These are phyloP conservation scores for Babylonia areolata DNA, from an alignment of 1,140 invertebrate species.

Conservation along the genomic window DNA sequence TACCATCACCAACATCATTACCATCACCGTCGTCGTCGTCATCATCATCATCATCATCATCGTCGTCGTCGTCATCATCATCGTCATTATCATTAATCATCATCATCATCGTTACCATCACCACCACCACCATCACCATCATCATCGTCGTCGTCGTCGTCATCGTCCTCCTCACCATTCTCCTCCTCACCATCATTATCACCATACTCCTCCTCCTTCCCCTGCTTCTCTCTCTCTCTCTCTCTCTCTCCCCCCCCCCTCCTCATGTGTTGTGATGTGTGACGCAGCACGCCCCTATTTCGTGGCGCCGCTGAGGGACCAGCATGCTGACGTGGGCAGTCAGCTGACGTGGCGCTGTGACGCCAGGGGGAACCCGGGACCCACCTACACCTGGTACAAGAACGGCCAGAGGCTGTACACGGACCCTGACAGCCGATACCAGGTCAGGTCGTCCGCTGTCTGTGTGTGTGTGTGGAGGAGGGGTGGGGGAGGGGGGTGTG, in stretches of 20 bases:
- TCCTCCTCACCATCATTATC: too few relatives aligned
- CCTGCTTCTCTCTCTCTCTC: constrained; percentile 13
- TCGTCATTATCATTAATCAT: too few relatives aligned
- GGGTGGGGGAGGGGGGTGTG: too few relatives aligned
- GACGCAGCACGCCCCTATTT: constrained; percentile 85
- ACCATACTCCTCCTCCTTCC: too few relatives aligned
- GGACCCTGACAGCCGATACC: constrained; percentile 72
- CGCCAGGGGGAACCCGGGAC: constrained; percentile 94
- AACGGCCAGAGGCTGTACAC: constrained; percentile 79
- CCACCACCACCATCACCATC: not conserved
- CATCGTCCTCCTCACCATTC: not conserved
- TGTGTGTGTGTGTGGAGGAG: too few relatives aligned
- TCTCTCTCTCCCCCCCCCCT: not conserved
- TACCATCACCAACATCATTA: too few relatives aligned
- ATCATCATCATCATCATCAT: not conserved
- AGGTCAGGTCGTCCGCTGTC: constrained; percentile 15
- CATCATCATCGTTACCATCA: not conserved
- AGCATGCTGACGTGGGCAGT: constrained; percentile 89
- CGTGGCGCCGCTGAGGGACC: constrained; percentile 90
- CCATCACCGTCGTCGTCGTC: too few relatives aligned
- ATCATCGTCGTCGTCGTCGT: not conserved
- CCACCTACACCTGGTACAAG: constrained; percentile 94
- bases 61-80: not conserved
- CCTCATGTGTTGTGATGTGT: not conserved
- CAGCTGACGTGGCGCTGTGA: constrained; percentile 95